Percentiles rank a stretch among this genome's conserved stretches.
phyloP scores from a whole-genome alignment of 2,113 vertebrate species.

The Stegastes partitus region DNA sequence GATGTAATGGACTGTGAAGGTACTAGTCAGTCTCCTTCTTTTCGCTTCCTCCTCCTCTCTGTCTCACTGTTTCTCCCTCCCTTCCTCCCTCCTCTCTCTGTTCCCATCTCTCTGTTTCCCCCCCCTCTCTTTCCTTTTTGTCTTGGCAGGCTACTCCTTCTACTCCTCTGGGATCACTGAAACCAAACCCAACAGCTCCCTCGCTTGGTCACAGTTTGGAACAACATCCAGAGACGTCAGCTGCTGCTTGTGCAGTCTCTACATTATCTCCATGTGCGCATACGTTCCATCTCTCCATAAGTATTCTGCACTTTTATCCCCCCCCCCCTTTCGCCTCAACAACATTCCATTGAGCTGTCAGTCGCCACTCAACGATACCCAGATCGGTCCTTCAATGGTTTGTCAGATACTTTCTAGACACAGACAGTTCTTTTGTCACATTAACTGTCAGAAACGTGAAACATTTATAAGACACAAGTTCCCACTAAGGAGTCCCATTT shows the following conservation, averaged over 20 bases:
- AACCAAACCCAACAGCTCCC: conserved; percentile 79
- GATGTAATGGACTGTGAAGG: conserved; percentile 81
- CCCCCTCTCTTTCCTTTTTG: conserved; percentile 42
- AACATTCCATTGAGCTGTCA: neutral
- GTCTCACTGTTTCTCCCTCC: conserved; percentile 54
- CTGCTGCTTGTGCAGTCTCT: neutral
- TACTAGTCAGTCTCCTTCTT: conserved; percentile 70
- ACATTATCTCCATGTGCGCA: neutral
- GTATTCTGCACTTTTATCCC: neutral
- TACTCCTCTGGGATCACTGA: conserved; percentile 72
- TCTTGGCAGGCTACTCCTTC: conserved; percentile 69
- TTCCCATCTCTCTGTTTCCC: conserved; percentile 48
- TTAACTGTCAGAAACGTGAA: conserved; percentile 70
- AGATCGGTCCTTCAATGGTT: conserved; percentile 42
- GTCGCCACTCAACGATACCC: conserved; percentile 32
- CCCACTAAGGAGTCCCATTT: conserved; percentile 65
- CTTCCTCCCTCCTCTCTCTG: conserved; percentile 52
- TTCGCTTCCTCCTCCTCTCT: conserved; percentile 59
- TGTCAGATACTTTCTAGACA: conserved; percentile 67
- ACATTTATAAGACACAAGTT: conserved; percentile 72
- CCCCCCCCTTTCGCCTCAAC: conserved; percentile 16
- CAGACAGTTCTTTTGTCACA: conserved; percentile 69
- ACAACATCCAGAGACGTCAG: conserved; percentile 32
- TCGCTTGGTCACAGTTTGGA: conserved; percentile 51
- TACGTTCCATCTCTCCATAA: neutral